Evolutionary conservation across 1,140 invertebrate genomes (phyloP), one percentile per base, ranked within the genome.

Genomic region (Pentalonia nigronervosa): DNA sequence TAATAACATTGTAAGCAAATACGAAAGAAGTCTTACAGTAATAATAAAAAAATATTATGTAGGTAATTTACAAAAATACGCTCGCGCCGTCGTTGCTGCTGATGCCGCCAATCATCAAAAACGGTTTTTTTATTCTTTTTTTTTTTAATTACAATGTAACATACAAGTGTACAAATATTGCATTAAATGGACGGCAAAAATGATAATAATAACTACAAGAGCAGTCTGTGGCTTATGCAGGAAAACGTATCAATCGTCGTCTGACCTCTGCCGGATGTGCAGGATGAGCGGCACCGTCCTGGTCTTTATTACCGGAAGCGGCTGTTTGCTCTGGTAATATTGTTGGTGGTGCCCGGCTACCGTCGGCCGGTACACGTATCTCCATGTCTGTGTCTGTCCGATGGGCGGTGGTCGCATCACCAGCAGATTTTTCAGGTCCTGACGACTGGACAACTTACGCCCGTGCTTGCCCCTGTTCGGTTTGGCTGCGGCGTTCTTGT

Each of bases 371-470:
- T 60, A 90, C 48, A 83, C 56, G 53, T 83, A 89, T 34, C 47
- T 48, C 94, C 94, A 94, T 9, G 94, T 94, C 48, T 94, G 88
- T 56, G 88, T 34, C 83, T 94, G 94, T 17, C 94, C 94, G 14
- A 94, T 6, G 11, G 91, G 56, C 41, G 94, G 94, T 20, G 94
- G 94, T 2, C 92, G 56, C 93, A 94, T 94, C 21, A 94, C 90
- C 83, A 91, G 45, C 87, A 92, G 67, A 30, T 91, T 92, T 20
- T 91, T 91, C 53, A 94, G n/a, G 81, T 91, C 89, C 50, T 94
- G 89, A 7, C 90, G 90, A 41, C 81, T 91, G 45, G 89, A 30
- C 48, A 94, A 30, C 53, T 67, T 94, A 36, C 93, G 90, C 2
- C 41, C 89, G 81, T 94, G 90, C 36, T 91, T 89, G 36, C 8